Conservation (phyloP, 2,888 invertebrate genomes). For the Cryptocephalus primarius region DNA sequence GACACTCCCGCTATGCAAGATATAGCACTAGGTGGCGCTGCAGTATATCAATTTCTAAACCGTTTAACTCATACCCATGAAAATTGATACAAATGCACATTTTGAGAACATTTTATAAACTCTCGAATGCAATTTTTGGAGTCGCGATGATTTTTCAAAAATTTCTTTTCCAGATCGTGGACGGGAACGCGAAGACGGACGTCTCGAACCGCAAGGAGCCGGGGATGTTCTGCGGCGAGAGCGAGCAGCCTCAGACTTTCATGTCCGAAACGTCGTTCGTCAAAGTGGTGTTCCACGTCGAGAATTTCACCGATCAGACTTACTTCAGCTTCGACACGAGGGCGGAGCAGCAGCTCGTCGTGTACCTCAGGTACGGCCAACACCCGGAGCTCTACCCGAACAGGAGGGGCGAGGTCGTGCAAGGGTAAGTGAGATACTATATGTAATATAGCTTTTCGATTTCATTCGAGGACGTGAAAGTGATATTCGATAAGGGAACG, state of each 20-base stretch:
- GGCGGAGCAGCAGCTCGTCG: constrained; percentile 85
- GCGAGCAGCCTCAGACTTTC: constrained; percentile 87
- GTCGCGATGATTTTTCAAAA: too few species aligned
- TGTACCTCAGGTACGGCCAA: constrained; percentile 83
- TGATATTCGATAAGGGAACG: too few species aligned
- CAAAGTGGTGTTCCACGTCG: constrained; percentile 81
- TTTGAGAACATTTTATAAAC: too few species aligned
- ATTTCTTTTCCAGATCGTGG: constrained; percentile 60
- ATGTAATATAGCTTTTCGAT: neutral
- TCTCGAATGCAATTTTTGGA: too few species aligned
- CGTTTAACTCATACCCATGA: too few species aligned
- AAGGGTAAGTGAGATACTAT: constrained; percentile 54
- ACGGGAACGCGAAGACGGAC: constrained; percentile 82
- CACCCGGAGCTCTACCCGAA: constrained; percentile 89
- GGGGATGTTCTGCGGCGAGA: constrained; percentile 87
- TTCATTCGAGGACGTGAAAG: too few species aligned
- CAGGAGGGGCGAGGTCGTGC: constrained; percentile 76
- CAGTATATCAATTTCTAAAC: too few species aligned
- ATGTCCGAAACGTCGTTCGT: constrained; percentile 91
- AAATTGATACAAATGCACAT: too few species aligned
- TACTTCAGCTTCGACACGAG: constrained; percentile 79
- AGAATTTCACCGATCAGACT: constrained; percentile 88
- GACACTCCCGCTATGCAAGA: too few species aligned
- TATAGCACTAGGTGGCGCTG: too few species aligned
- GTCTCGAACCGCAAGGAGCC: constrained; percentile 81